Evolutionary conservation across 2,113 vertebrate species (phyloP), one percentile per base, ranked within the genome.

Genomic region (Hepsetus odoe): DNA sequence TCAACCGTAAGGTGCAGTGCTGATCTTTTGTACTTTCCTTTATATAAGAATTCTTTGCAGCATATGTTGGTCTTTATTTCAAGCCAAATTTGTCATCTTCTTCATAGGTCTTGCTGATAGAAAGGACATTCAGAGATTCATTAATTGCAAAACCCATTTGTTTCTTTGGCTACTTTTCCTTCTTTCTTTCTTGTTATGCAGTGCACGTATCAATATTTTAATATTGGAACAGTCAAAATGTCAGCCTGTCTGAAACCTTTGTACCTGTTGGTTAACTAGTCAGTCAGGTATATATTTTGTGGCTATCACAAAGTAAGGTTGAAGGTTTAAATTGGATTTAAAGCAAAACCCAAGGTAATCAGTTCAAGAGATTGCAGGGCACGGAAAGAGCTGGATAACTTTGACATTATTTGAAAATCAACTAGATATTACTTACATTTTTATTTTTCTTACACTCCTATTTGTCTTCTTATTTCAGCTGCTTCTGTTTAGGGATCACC

Each of bases 121-220:
- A 51, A 72, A 72, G 69, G 49, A 33, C 51, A 24, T 72, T 72
- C 56, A 72, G 49, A 72, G 68, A 18, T 71, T 51, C 20, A 28
- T 26, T 61, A 38, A 73, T 66, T 79, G 40, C 56, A 4, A 46
- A 35, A 65, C 30, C 16, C 13, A 9, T 4, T 22, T 22, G 40
- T 61, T 72, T 56, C 30, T 42, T 53, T 35, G 40, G 62, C 12
- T 44, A 35, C 13, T 20, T 38, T 58, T 79, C 7, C 32, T 32
- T 9, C 7, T 22, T 14, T 33, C 28, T 3, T 18, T 12, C 49
- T 53, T 33, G 53, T 7, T 71, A 42, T 71, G 44, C 46, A 53
- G 46, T n/a, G 10, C 26, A 71, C 7, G 9, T 32, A 20, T 28
- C 28, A 71, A 4, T 35, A n/a, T 71, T 11, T 38, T 71, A 4